These are phyloP conservation scores for Tetrapedia diversipes DNA, from an alignment of 2,888 invertebrate species.

Conservation along the genomic window DNA sequence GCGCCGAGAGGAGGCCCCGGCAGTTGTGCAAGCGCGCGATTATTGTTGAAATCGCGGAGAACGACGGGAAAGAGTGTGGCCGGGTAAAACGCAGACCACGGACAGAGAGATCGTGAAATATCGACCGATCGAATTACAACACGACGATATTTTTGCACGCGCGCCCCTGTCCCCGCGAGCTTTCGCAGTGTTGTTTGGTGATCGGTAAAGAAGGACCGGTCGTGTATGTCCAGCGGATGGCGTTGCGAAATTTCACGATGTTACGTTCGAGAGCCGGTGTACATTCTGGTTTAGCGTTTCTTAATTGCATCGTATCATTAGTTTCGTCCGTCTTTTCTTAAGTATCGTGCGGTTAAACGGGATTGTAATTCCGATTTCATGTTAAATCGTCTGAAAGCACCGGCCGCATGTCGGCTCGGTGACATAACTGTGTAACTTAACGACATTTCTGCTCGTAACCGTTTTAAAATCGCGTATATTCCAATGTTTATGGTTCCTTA, in stretches of 20 bases:
- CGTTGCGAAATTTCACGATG: conserved; percentile 4
- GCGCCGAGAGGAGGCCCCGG: conserved; percentile 56
- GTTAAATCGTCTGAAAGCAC: neutral
- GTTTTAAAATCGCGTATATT: no score
- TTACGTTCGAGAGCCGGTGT: neutral
- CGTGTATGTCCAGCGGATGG: neutral
- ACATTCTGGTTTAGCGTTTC: neutral
- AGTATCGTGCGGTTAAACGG: neutral
- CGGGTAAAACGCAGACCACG: conserved; percentile 9
- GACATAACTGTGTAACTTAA: neutral
- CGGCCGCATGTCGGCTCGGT: neutral
- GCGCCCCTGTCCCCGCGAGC: neutral
- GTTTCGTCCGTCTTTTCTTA: neutral
- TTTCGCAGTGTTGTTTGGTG: neutral
- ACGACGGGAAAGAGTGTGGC: conserved; percentile 44
- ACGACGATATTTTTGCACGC: conserved; percentile 46
- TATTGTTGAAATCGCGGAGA: conserved; percentile 74
- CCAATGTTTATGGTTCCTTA: no score
- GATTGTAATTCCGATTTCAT: neutral
- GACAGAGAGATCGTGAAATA: conserved; percentile 61
- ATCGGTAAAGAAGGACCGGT: neutral
- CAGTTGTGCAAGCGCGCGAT: conserved; percentile 66
- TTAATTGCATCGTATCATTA: neutral
- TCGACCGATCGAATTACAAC: conserved; percentile 63
- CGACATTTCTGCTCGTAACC: no score